These are phyloP conservation scores for Oplegnathus fasciatus DNA, from an alignment of 2,113 vertebrate species.

Conservation along the genomic window DNA sequence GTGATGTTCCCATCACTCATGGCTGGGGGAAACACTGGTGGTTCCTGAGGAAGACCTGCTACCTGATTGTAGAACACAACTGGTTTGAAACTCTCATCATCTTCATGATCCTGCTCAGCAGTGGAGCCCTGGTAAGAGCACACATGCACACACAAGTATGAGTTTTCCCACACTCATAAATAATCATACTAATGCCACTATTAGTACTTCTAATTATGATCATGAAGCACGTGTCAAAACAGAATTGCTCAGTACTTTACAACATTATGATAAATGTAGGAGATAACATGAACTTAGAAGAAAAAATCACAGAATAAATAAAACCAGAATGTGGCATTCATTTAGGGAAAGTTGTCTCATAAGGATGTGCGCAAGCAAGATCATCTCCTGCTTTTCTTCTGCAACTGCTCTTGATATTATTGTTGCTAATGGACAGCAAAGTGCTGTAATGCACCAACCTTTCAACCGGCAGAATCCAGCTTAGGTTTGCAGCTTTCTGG, in stretches of 20 bases:
- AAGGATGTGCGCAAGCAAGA: conserved; percentile 27
- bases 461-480: conserved; percentile 73
- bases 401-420: conserved; percentile 53
- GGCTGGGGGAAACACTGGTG: conserved; percentile 97
- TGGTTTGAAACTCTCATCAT: conserved; percentile 99
- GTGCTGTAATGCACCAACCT: conserved; percentile 77
- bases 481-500: conserved; percentile 75
- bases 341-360: background rate
- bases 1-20: conserved; percentile 94
- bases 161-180: background rate
- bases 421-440: conserved; percentile 75
- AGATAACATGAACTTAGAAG: background rate
- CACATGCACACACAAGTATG: background rate
- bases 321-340: conserved; percentile 1
- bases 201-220: background rate
- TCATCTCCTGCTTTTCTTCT: conserved; percentile 44
- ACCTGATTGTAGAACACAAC: conserved; percentile 97
- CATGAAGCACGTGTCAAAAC: background rate
- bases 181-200: background rate
- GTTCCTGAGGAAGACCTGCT: conserved; percentile 97
- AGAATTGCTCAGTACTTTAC: background rate
- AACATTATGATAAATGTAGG: background rate
- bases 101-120: conserved; percentile 99
- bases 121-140: conserved; percentile 93
- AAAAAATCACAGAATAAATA: background rate